Evolutionary conservation across 2,888 invertebrate species (phyloP).

Genomic region (Acronicta aceris): DNA sequence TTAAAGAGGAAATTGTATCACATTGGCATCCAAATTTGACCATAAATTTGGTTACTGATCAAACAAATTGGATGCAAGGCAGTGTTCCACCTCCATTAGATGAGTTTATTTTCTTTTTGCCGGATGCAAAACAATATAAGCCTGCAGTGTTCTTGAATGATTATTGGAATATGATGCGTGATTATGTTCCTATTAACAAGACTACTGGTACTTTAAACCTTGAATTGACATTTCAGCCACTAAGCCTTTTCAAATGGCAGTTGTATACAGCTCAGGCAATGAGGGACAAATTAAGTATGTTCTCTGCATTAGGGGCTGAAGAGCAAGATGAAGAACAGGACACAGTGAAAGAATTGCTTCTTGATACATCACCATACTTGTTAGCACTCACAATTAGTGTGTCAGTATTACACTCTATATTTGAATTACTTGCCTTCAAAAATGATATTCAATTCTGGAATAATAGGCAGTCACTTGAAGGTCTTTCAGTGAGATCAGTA

Average conservation of each 20-base stretch:
- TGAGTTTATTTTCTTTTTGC: slow-evolving; percentile 96
- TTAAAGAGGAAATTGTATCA: slow-evolving; percentile 96
- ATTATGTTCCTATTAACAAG: slow-evolving; percentile 97
- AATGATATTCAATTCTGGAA: slow-evolving; percentile 99
- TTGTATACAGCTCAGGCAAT: slow-evolving; percentile 98
- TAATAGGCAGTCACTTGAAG: slow-evolving; percentile 98
- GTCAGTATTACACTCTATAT: slow-evolving; percentile 98
- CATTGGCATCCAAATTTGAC: slow-evolving; percentile 99
- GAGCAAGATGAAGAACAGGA: slow-evolving; percentile 97
- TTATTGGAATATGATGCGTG: slow-evolving; percentile 99
- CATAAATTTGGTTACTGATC: slow-evolving; percentile 97
- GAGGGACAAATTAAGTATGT: slow-evolving; percentile 95
- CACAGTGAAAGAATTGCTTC: slow-evolving; percentile 96
- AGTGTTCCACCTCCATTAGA: slow-evolving; percentile 97
- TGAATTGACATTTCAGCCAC: slow-evolving; percentile 94
- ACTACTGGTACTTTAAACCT: slow-evolving; percentile 93
- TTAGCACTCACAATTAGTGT: slow-evolving; percentile 97
- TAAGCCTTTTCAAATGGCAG: slow-evolving; percentile 99
- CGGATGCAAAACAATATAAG: slow-evolving; percentile 95
- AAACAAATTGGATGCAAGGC: slow-evolving; percentile 98
- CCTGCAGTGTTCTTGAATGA: slow-evolving; percentile 98
- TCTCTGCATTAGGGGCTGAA: slow-evolving; percentile 90
- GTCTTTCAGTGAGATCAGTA: slow-evolving; percentile 98
- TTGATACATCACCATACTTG: slow-evolving; percentile 99
- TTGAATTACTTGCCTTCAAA: slow-evolving; percentile 99